Conservation (phyloP, 2,113 vertebrate species). For the Blennius ocellaris region DNA sequence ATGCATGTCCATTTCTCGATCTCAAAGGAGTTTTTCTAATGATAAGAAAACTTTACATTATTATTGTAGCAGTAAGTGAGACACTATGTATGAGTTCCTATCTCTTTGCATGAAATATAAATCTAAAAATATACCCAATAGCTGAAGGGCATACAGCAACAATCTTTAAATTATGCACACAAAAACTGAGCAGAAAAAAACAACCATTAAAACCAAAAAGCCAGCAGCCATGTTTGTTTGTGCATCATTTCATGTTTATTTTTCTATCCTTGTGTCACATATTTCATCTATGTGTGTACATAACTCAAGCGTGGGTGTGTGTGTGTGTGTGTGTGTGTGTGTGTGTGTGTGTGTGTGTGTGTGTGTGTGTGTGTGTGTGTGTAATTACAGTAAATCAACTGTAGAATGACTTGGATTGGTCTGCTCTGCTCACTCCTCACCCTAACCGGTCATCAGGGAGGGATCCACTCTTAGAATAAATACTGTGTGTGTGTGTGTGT, state of each 20-base stretch:
- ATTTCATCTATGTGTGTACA: constrained; percentile 44
- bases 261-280: constrained; percentile 16
- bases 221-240: constrained; percentile 6
- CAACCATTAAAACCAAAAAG: background rate
- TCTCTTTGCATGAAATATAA: background rate
- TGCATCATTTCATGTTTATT: constrained; percentile 15
- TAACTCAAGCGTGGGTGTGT: constrained; percentile 20
- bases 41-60: too few relatives aligned
- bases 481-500: constrained; percentile 34
- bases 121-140: background rate
- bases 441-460: constrained; percentile 75
- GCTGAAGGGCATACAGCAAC: background rate
- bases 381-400: constrained; percentile 83
- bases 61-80: background rate
- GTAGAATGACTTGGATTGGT: constrained; percentile 76
- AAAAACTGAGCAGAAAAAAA: constrained; percentile 5
- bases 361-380: constrained; percentile 38
- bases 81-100: background rate
- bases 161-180: background rate
- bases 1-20: background rate
- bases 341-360: constrained; percentile 16
- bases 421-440: constrained; percentile 65
- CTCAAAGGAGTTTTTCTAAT: too few relatives aligned
- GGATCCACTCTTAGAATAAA: constrained; percentile 77
- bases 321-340: constrained; percentile 32